Percentiles rank a stretch among this genome's conserved stretches.
These are phyloP conservation scores for Centropus unirufus DNA, from an alignment of 2,113 vertebrate genomes.

Conservation along the genomic window DNA sequence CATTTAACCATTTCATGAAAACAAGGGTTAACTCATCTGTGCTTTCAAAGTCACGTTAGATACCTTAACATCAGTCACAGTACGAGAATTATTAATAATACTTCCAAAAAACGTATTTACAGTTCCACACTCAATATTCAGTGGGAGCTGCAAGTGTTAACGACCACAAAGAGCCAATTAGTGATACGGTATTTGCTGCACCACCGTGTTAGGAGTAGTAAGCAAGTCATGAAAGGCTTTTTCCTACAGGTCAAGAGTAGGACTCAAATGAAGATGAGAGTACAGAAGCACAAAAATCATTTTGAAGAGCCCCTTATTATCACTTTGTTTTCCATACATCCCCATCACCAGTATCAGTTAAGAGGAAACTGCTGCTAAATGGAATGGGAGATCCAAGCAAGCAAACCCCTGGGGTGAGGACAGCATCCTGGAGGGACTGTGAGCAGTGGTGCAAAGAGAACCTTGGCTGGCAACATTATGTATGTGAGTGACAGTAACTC, in stretches of 20 bases:
- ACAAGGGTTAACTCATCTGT: not conserved
- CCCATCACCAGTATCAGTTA: not conserved
- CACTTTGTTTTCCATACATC: not conserved
- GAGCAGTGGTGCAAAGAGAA: not conserved
- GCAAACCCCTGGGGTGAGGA: not conserved
- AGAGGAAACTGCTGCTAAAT: not conserved
- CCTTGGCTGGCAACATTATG: rapidly evolving
- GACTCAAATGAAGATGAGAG: not conserved
- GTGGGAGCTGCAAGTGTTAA: not conserved
- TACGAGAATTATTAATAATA: not conserved
- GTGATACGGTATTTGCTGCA: not conserved
- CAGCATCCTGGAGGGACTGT: too few relatives aligned
- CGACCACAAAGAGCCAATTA: rapidly evolving
- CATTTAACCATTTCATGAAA: not conserved
- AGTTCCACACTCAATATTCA: not conserved
- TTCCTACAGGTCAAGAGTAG: not conserved
- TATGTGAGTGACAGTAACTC: not conserved
- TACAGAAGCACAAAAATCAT: not conserved
- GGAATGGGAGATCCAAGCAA: not conserved
- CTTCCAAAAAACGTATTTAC: not conserved
- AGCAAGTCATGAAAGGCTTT: not conserved
- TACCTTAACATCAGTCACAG: not conserved
- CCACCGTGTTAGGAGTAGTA: not conserved
- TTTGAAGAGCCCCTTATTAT: not conserved
- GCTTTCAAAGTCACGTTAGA: not conserved